Percentiles rank a stretch among this genome's conserved stretches.
These are phyloP conservation scores for Chaetogeoica ovagalla DNA, from an alignment of 2,888 invertebrate species.

Conservation along the genomic window DNA sequence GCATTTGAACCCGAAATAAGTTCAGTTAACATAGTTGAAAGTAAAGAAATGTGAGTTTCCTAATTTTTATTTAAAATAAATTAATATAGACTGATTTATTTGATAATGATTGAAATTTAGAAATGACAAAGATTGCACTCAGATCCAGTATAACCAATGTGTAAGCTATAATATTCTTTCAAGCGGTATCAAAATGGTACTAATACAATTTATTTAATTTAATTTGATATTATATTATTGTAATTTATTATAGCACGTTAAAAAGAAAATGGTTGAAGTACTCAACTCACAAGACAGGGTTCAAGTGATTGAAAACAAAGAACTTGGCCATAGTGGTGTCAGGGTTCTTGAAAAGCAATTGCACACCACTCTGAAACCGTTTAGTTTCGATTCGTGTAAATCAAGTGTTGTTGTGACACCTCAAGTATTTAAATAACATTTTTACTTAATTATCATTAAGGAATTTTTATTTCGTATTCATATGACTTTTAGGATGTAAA, in stretches of 20 bases:
- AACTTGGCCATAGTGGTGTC: conserved; percentile 34
- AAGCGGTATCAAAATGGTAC: conserved; percentile 28
- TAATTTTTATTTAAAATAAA: background rate
- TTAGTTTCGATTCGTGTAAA: conserved; percentile 46
- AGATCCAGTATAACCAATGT: conserved; percentile 7
- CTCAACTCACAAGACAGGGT: conserved; percentile 37
- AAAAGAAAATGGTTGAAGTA: conserved; percentile 24
- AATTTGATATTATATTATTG: background rate
- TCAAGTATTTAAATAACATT: background rate
- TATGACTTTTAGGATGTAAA: background rate
- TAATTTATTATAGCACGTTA: conserved; percentile 14
- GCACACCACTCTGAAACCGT: conserved; percentile 32
- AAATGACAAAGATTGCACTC: background rate
- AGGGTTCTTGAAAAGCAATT: conserved; percentile 38
- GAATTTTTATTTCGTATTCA: background rate
- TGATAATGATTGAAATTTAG: conserved; percentile 7
- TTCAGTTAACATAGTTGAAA: conserved; percentile 15
- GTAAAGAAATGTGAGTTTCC: conserved; percentile 5
- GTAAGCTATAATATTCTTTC: conserved; percentile 5
- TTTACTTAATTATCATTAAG: background rate
- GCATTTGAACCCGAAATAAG: conserved; percentile 5
- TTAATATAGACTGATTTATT: too few relatives aligned
- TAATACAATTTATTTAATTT: background rate
- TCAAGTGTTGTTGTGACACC: conserved; percentile 3
- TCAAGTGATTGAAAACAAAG: conserved; percentile 47